Conservation (phyloP, 2,113 vertebrate genomes). For the Bufo gargarizans region DNA sequence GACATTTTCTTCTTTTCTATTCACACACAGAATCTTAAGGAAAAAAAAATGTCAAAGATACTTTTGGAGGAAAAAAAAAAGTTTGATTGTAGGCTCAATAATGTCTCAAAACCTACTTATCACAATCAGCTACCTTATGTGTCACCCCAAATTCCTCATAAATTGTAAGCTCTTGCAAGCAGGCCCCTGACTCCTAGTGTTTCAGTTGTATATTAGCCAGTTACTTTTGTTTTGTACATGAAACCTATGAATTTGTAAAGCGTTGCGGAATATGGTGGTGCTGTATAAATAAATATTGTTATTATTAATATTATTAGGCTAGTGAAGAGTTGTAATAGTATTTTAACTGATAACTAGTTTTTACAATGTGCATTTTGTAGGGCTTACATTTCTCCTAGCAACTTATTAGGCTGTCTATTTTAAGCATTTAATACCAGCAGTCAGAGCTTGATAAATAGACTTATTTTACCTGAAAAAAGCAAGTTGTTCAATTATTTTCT, state of each 20-base stretch:
- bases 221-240: too few species aligned
- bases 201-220: too few species aligned
- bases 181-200: too few species aligned
- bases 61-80: conserved; percentile 10
- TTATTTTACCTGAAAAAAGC: neutral
- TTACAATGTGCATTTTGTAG: neutral
- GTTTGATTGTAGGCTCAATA: neutral
- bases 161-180: too few species aligned
- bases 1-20: conserved; percentile 42
- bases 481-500: neutral
- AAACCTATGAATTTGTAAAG: too few species aligned
- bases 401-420: neutral
- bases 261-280: too few species aligned
- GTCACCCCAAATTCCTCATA: too few species aligned
- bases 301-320: neutral
- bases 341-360: neutral
- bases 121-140: too few species aligned
- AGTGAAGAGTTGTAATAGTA: neutral
- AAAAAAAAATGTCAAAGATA: conserved; percentile 40
- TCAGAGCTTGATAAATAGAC: neutral
- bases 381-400: neutral
- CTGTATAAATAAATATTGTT: too few species aligned
- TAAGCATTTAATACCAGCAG: conserved; percentile 1
- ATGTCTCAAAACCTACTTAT: too few species aligned
- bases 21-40: conserved; percentile 29